phyloP scores from a whole-genome alignment of 1,140 invertebrate species.

The Musca domestica region DNA sequence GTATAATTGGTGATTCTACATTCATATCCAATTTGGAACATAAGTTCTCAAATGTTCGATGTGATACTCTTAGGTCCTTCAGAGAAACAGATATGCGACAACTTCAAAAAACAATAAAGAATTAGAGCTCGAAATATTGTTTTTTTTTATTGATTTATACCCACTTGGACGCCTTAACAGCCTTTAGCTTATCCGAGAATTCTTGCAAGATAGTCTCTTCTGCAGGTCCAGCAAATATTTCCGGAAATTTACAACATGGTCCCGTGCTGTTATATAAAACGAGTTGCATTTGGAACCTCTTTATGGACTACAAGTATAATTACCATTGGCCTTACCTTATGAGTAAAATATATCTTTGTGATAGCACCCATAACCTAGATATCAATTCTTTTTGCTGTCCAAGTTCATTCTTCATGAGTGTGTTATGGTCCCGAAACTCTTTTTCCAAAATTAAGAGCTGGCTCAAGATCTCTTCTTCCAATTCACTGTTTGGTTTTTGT shows the following conservation, averaged over 20 bases:
- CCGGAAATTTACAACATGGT: constrained; percentile 27
- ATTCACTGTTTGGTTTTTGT: neutral
- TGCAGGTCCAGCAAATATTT: constrained; percentile 26
- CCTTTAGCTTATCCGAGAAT: constrained; percentile 32
- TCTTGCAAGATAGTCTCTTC: constrained; percentile 35
- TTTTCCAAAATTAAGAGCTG: constrained; percentile 22
- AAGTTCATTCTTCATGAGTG: constrained; percentile 15
- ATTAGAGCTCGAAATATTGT: too few species aligned
- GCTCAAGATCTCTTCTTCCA: constrained; percentile 12
- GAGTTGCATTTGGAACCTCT: too few species aligned
- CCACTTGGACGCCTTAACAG: constrained; percentile 31
- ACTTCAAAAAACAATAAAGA: constrained; percentile 19
- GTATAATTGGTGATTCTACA: constrained; percentile 28
- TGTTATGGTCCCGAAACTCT: constrained; percentile 15
- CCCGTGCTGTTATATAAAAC: constrained; percentile 18
- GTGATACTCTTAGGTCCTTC: neutral
- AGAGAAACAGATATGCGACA: constrained; percentile 20
- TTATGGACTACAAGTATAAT: too few species aligned
- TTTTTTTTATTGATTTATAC: constrained; percentile 30
- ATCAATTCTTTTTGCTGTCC: constrained; percentile 20
- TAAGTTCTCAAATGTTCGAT: constrained; percentile 27
- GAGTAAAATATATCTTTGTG: constrained; percentile 25
- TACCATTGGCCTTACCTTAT: neutral
- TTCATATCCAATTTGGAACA: constrained; percentile 27
- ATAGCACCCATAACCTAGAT: constrained; percentile 22